A percentile compares a stretch with the other conserved stretches of the same genome.
phyloP scores from a whole-genome alignment of 2,888 invertebrate genomes.

The Ypsolopha scabrella region DNA sequence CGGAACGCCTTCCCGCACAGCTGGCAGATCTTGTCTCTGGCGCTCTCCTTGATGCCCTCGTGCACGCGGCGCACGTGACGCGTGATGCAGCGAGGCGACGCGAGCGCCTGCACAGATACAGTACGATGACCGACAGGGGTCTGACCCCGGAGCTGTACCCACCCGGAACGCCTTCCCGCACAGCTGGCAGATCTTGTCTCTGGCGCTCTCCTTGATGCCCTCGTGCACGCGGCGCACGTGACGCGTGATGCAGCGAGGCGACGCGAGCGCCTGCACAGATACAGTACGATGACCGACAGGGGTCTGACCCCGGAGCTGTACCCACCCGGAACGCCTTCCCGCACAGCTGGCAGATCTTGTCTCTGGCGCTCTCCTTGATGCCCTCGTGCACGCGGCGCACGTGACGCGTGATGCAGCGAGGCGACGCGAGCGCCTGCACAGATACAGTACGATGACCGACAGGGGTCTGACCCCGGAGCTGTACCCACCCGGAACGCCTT shows the following conservation, averaged over 20 bases:
- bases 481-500: slow-evolving; percentile 40
- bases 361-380: slow-evolving; percentile 18
- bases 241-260: slow-evolving; percentile 36
- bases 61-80: slow-evolving; percentile 41
- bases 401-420: not conserved
- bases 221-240: slow-evolving; percentile 41
- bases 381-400: not conserved
- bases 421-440: not conserved
- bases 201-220: slow-evolving; percentile 31
- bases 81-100: slow-evolving; percentile 39
- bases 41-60: slow-evolving; percentile 33
- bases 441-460: not conserved
- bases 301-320: too few relatives aligned
- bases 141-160: too few relatives aligned
- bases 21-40: slow-evolving; percentile 40
- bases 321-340: slow-evolving; percentile 41
- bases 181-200: slow-evolving; percentile 43
- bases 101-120: slow-evolving; percentile 26
- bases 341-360: slow-evolving; percentile 44
- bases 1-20: slow-evolving; percentile 46
- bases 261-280: slow-evolving; percentile 32
- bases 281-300: too few relatives aligned
- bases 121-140: too few relatives aligned
- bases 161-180: slow-evolving; percentile 49
- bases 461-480: too few relatives aligned